A percentile compares a stretch with the other conserved stretches of the same genome.
phyloP scores from a whole-genome alignment of 1,140 invertebrate species.

The Drosophila willistoni region DNA sequence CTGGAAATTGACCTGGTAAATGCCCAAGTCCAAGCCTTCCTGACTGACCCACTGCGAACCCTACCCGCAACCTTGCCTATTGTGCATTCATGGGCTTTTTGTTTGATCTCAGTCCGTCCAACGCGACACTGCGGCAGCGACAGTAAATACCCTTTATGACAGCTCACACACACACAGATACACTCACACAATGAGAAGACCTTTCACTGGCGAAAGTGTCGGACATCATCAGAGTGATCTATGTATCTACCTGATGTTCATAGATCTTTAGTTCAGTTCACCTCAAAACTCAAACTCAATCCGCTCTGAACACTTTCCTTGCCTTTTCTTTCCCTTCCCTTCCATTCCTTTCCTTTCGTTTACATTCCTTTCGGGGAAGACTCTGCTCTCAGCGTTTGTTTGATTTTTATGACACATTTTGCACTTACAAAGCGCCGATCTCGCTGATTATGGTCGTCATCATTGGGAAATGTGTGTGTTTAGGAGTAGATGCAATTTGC shows the following conservation, averaged over 20 bases:
- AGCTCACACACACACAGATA: constrained; percentile 11
- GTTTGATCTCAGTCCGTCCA: constrained; percentile 43
- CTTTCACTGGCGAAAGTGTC: constrained; percentile 55
- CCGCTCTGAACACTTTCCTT: constrained; percentile 48
- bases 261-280: constrained; percentile 17
- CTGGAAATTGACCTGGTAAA: constrained; percentile 43
- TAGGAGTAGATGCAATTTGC: constrained; percentile 48
- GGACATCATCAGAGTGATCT: neutral
- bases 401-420: constrained; percentile 67
- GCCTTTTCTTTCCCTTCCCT: constrained; percentile 6
- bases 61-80: constrained; percentile 79
- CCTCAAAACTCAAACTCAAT: constrained; percentile 25
- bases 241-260: neutral
- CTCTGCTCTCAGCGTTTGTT: constrained; percentile 34
- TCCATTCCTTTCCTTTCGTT: constrained; percentile 7
- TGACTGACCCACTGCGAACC: constrained; percentile 41
- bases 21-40: constrained; percentile 68
- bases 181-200: constrained; percentile 8
- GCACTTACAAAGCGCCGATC: constrained; percentile 74
- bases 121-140: constrained; percentile 68
- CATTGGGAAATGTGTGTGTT: constrained; percentile 45
- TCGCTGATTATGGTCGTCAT: constrained; percentile 76
- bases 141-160: constrained; percentile 80
- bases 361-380: constrained; percentile 42
- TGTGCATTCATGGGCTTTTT: constrained; percentile 60